Percentiles rank a stretch among this genome's conserved stretches.
Evolutionary conservation across 2,113 vertebrate species (phyloP).

Genomic region (Opisthocomus hoazin): DNA sequence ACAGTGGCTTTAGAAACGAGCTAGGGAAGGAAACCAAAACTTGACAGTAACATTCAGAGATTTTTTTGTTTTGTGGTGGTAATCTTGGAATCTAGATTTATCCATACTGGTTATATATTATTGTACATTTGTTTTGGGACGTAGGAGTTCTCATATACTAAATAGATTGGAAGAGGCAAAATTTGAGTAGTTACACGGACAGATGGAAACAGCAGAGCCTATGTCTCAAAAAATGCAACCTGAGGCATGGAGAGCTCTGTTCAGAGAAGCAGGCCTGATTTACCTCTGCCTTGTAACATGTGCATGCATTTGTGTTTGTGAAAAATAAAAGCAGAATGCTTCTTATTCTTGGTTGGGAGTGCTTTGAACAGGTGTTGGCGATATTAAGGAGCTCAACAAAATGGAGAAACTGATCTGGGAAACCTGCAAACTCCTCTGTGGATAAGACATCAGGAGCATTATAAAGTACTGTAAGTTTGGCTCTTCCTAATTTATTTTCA

Average conservation of each 20-base stretch:
- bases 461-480: neutral
- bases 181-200: neutral
- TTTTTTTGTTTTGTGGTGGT: neutral
- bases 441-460: neutral
- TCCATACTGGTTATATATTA: neutral
- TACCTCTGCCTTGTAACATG: neutral
- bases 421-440: neutral
- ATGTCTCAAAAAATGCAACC: neutral
- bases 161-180: neutral
- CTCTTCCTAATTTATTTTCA: neutral
- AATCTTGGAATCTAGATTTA: neutral
- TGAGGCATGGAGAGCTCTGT: neutral
- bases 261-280: neutral
- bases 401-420: neutral
- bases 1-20: rapidly evolving
- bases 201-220: neutral
- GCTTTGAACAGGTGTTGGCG: neutral
- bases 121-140: neutral
- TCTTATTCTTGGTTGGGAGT: neutral
- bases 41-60: too few relatives aligned
- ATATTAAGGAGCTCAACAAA: neutral
- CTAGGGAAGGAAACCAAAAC: too few relatives aligned
- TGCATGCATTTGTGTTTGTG: neutral
- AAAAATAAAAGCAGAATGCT: neutral
- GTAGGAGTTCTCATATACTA: neutral